Base-by-base conservation (phyloP, 2,888 invertebrate genomes). In the Anticlea derivata region DNA sequence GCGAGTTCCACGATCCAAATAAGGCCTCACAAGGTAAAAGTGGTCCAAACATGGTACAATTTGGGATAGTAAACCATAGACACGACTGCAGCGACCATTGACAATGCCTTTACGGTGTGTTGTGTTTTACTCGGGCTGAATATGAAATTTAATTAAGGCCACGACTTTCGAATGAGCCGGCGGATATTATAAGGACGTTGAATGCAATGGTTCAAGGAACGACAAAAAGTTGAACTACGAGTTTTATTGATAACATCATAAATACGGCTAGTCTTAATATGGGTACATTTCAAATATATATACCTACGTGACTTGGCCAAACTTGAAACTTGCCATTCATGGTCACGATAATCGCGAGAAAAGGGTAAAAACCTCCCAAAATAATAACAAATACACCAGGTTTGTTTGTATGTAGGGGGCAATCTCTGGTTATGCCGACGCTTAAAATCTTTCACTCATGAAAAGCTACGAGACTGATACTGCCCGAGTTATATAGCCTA, bases 91-190 rank as follows among this genome's bases (percentile, higher is more conserved):
- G 41, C 41, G 30, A 20, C 38, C 11, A 51, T 58, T 53, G 58
- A 54, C 50, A 53, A 58, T 38, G 47, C 53, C 38, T 52, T 47
- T 58, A 60, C 48, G 59, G 58, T 17, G 2, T 17, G 17, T 2
- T 37, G 33, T 44, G 50, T 55, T 44, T 59, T 51, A 61, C 55
- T 34, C 41, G 55, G 40, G 40, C 33, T 47, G 63, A 58, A 63
- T 63, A 60, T 57, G 39, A 58, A 63, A 58, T 46, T 49, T 55
- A 60, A 61, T 59, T 55, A 56, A 48, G 57, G 47, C 40, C 45
- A 48, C 50, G 35, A 51, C 58, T 59, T 63, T 59, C 61, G 50
- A 60, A 63, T 43, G 50, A 35, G 40, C 33, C 41, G 39, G 12
- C 56, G 53, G 47, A 47, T 50, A 52, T 49, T 33, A 29, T 49